Evolutionary conservation across 2,113 vertebrate species (phyloP), one percentile per base, ranked within the genome.

Genomic region (Centropus bengalensis): DNA sequence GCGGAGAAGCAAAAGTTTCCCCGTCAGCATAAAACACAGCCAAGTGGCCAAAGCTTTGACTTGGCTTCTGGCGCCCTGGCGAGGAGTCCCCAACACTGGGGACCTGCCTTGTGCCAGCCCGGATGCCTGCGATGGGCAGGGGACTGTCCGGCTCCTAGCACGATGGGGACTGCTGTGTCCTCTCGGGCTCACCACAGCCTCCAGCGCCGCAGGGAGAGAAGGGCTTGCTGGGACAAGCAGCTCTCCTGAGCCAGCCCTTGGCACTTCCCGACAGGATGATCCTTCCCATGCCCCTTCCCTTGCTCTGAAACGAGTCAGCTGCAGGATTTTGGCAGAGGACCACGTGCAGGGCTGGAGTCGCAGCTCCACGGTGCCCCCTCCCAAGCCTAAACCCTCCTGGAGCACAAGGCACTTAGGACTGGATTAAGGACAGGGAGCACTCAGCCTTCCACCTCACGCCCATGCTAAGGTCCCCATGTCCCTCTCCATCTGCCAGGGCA

Each of bases 221-320:
- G 10, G 32, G 12, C 12, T 69, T n/a, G 54, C 54, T 0, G 2
- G 17, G 5, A 18, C 8, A 6, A 5, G 36, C n/a, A 74, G 78
- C 33, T 73, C 60, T 82, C 49, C 55, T 4, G 55, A 51, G 82
- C 69, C 91, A 52, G 55, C 55, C 75, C 5, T 13, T 22, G 82
- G 52, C 78, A 10, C 42, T 10, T 45, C 78, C 23, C 8, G 1
- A 13, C 0, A 0, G 88, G 52, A 33, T 8, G 59, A 49, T 23
- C 20, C n/a, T 52, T 28, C 59, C 70, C 75, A 2, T 11, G 21
- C 47, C 62, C 63, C 68, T 55, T 45, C 62, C 71, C 42, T 73
- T 5, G 3, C 73, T 38, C 51, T 0, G 0, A 21, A 60, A 26
- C 1, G 5, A 58, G 9, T 7, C 2, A 23, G 27, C 10, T 2